Percentiles rank a stretch among this genome's conserved stretches.
These are phyloP conservation scores for Anhinga rufa DNA, from an alignment of 2,113 vertebrate species.

Conservation along the genomic window DNA sequence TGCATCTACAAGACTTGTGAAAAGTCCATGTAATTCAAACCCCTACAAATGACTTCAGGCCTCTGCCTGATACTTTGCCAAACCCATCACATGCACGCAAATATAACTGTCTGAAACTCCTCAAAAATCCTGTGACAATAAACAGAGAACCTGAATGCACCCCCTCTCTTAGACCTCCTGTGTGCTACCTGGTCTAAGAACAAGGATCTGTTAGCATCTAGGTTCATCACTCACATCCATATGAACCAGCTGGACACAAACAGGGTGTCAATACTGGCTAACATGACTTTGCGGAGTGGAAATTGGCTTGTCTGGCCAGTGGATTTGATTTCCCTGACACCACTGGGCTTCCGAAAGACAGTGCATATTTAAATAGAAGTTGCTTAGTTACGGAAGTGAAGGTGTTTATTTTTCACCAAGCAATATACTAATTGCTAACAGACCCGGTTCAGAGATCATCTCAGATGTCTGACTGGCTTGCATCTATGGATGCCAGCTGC, in stretches of 20 bases:
- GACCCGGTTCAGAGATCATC: neutral
- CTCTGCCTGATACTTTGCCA: neutral
- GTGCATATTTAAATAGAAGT: neutral
- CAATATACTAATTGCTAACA: neutral
- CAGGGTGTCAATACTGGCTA: neutral
- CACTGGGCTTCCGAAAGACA: neutral
- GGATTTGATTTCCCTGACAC: neutral
- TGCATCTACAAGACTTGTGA: neutral
- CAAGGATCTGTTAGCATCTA: neutral
- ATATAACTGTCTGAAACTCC: neutral
- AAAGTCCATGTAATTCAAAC: neutral
- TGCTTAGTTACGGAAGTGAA: neutral
- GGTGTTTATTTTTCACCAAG: neutral
- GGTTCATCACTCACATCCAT: neutral
- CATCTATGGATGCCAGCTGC: neutral
- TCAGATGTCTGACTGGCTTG: neutral
- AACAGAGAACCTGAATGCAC: neutral
- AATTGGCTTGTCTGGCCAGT: fast-evolving
- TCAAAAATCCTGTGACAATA: neutral
- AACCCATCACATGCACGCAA: neutral
- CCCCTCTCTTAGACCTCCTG: neutral
- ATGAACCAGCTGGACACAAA: neutral
- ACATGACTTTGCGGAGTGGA: neutral
- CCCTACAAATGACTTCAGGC: neutral
- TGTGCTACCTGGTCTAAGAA: neutral